A percentile compares a stretch with the other conserved stretches of the same genome.
Evolutionary conservation across 2,797 vertebrate genomes (phyloP).

Genomic region (Dendrocincla fuliginosa): DNA sequence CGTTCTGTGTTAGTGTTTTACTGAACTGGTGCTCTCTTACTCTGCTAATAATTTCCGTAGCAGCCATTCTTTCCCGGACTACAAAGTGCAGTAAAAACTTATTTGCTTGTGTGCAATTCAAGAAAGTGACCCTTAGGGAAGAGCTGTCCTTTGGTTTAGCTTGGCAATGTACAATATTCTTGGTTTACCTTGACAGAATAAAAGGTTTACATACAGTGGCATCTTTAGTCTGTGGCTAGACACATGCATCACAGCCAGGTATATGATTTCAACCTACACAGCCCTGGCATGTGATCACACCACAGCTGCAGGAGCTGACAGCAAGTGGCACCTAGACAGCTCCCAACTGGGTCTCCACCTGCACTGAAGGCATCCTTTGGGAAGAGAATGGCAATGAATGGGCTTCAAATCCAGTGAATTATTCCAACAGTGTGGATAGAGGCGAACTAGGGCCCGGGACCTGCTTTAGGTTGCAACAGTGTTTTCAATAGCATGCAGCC

Average conservation of each 20-base stretch:
- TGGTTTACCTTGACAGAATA: neutral
- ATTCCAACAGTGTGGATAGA: neutral
- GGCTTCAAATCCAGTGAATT: neutral
- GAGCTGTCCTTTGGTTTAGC: neutral
- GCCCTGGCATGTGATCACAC: rapidly evolving
- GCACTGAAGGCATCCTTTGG: neutral
- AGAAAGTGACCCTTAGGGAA: neutral
- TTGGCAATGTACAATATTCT: neutral
- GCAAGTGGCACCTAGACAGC: neutral
- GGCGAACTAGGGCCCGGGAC: neutral
- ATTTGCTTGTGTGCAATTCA: neutral
- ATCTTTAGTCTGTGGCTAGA: neutral
- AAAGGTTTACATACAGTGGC: neutral
- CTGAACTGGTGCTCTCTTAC: neutral
- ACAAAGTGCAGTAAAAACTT: neutral
- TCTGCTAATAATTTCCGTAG: neutral
- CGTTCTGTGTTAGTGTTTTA: neutral
- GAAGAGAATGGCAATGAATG: neutral
- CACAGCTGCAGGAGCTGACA: neutral
- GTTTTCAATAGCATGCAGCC: neutral
- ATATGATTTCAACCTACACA: neutral
- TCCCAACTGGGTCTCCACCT: neutral
- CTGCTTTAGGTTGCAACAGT: neutral
- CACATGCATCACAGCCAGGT: rapidly evolving
- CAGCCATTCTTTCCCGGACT: neutral